These are phyloP conservation scores for Nephrotoma appendiculata DNA, from an alignment of 2,888 invertebrate genomes.

Conservation along the genomic window DNA sequence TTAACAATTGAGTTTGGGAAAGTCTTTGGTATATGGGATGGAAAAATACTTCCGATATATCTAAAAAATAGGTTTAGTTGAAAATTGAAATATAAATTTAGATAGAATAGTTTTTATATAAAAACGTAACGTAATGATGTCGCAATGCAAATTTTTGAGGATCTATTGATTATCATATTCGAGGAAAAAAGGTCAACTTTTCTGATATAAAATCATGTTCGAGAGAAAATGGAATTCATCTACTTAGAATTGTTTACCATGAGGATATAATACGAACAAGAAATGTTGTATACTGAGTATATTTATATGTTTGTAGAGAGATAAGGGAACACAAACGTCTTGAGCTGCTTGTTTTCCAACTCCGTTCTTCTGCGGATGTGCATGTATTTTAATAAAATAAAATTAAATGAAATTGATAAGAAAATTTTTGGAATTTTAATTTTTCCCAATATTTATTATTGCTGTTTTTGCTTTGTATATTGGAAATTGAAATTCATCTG, in stretches of 20 bases:
- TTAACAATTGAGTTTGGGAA: background rate
- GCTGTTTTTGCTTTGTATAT: background rate
- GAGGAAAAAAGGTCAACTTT: background rate
- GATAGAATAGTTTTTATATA: background rate
- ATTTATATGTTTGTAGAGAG: background rate
- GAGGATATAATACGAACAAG: background rate
- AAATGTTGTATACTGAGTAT: background rate
- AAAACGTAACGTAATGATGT: background rate
- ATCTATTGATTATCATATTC: background rate
- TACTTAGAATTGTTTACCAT: background rate
- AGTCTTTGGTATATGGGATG: background rate
- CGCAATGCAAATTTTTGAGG: background rate
- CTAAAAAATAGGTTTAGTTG: no score
- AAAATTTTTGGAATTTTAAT: background rate
- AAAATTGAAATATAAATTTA: background rate
- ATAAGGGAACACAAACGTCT: background rate
- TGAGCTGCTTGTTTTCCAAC: background rate
- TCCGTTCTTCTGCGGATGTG: background rate
- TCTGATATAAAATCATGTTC: background rate
- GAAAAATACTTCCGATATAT: background rate
- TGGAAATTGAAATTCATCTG: background rate
- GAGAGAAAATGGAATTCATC: background rate
- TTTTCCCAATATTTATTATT: background rate
- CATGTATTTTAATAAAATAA: background rate
- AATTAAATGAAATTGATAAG: background rate